Percentiles rank a stretch among this genome's conserved stretches.
These are phyloP conservation scores for Eidolon dupreanum DNA, from an alignment of 2,797 vertebrate species.

Conservation along the genomic window DNA sequence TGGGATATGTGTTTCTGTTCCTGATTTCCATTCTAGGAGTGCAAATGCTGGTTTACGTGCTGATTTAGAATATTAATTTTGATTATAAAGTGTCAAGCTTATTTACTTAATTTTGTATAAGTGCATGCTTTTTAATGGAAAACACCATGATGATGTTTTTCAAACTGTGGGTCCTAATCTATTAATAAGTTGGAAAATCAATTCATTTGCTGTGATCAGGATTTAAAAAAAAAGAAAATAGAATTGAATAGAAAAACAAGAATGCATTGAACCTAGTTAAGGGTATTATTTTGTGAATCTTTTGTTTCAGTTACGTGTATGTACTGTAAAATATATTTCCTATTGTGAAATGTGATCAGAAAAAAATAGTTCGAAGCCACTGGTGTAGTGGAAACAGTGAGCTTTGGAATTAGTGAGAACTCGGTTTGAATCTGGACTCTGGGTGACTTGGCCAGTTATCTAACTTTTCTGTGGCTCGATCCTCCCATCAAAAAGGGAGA, in stretches of 20 bases:
- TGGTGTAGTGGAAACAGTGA: neutral
- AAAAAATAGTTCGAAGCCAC: neutral
- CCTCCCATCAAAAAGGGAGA: neutral
- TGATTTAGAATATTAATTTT: conserved; percentile 37
- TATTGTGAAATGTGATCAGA: neutral
- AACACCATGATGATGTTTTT: neutral
- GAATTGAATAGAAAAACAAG: neutral
- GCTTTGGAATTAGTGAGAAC: conserved; percentile 3
- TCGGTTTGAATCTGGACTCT: neutral
- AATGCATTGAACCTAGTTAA: neutral
- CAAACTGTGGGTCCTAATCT: neutral
- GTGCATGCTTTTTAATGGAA: neutral
- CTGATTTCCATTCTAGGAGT: neutral
- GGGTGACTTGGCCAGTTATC: neutral
- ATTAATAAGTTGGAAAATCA: conserved; percentile 36
- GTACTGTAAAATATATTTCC: neutral
- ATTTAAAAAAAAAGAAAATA: neutral
- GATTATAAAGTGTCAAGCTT: neutral
- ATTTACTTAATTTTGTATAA: conserved; percentile 6
- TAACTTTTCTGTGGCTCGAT: neutral
- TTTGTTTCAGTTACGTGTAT: conserved; percentile 4
- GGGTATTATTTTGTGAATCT: conserved; percentile 25
- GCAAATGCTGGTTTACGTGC: neutral
- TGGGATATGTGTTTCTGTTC: neutral
- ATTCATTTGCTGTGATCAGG: neutral